Evolutionary conservation across 2,113 vertebrate species (phyloP).

Genomic region (Taxidea taxus): DNA sequence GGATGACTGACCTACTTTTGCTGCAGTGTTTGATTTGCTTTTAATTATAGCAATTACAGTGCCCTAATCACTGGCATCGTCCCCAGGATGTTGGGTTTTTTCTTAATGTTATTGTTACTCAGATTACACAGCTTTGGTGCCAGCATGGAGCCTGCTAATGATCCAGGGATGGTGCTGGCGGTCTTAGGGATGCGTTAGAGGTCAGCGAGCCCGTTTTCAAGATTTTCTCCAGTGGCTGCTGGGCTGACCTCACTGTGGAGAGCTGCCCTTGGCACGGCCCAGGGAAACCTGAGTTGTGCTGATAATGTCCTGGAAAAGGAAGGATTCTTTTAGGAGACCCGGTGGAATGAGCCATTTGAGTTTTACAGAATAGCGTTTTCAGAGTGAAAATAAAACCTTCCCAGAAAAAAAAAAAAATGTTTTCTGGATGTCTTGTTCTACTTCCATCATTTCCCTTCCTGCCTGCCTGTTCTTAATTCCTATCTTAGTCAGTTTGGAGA

Average conservation of each 20-base stretch:
- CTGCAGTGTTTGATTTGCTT: constrained; percentile 79
- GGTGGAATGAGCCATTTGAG: background rate
- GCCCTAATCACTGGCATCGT: constrained; percentile 72
- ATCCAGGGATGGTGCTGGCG: constrained; percentile 49
- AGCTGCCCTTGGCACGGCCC: background rate
- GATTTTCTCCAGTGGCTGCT: background rate
- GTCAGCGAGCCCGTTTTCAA: background rate
- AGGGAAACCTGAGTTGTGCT: background rate
- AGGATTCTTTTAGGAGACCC: background rate
- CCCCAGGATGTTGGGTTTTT: constrained; percentile 74
- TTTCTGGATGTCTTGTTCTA: background rate
- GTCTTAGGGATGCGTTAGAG: background rate
- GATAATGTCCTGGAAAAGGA: background rate
- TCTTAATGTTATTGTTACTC: constrained; percentile 77
- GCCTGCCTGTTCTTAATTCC: background rate
- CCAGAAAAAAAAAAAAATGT: background rate
- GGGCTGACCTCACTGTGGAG: background rate
- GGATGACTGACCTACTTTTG: constrained; percentile 81
- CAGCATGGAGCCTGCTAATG: constrained; percentile 71
- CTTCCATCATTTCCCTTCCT: background rate
- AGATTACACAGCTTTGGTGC: constrained; percentile 74
- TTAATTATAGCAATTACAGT: constrained; percentile 84
- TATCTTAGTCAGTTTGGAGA: background rate
- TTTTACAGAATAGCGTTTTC: background rate
- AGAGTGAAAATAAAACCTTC: background rate